Percentiles rank a stretch among this genome's conserved stretches.
Conservation (phyloP, 1,140 invertebrate species). For the Chlorops oryzae region DNA sequence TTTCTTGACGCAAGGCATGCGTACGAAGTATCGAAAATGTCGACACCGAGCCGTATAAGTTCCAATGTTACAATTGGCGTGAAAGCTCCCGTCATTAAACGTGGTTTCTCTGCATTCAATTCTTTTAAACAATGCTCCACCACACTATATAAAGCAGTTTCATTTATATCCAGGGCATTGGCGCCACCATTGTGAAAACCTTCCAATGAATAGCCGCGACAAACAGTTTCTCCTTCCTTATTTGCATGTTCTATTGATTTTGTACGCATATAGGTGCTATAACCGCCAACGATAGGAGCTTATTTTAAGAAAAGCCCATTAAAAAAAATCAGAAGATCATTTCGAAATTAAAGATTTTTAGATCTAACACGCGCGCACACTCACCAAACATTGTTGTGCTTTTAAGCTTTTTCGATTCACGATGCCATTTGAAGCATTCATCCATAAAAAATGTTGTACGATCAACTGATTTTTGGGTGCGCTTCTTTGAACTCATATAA, state of each 20-base stretch:
- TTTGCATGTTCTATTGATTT: slow-evolving; percentile 57
- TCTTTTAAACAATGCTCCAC: slow-evolving; percentile 57
- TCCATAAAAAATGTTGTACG: slow-evolving; percentile 56
- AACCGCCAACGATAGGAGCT: slow-evolving; percentile 71
- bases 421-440: slow-evolving; percentile 56
- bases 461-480: slow-evolving; percentile 60
- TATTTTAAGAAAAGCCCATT: slow-evolving; percentile 50
- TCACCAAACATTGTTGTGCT: slow-evolving; percentile 32
- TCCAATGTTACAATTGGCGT: slow-evolving; percentile 59
- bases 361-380: too few relatives aligned
- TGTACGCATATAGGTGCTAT: slow-evolving; percentile 55
- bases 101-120: slow-evolving; percentile 59
- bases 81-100: slow-evolving; percentile 62
- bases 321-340: slow-evolving; percentile 1
- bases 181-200: slow-evolving; percentile 70
- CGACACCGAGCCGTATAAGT: slow-evolving; percentile 64
- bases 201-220: slow-evolving; percentile 69
- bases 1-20: slow-evolving; percentile 49
- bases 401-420: slow-evolving; percentile 50
- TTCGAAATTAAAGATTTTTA: slow-evolving; percentile 15
- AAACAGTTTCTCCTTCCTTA: slow-evolving; percentile 49
- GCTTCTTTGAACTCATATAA: slow-evolving; percentile 58
- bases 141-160: slow-evolving; percentile 54
- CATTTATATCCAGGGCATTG: slow-evolving; percentile 49
- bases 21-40: slow-evolving; percentile 77